Base-by-base conservation (phyloP, 2,888 invertebrate genomes). In the Cryptocephalus moraei region DNA sequence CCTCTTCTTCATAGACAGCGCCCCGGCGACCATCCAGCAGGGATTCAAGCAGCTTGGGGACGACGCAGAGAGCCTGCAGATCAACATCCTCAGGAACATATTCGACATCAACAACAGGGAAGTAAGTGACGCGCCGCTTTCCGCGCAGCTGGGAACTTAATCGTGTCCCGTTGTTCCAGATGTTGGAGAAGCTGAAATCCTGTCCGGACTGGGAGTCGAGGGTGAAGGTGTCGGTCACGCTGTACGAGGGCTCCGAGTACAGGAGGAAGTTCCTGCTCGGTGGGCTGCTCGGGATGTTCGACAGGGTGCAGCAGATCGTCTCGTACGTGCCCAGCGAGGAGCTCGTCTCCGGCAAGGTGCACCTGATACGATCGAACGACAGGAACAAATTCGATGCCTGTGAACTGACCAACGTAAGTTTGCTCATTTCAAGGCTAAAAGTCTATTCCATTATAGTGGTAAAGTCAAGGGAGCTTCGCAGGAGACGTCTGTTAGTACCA, bases 1-100 rank as follows among this genome's bases (percentile, higher is more conserved):
- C 47, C 62, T 88, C 1, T 76, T 85, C 60, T 77, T 93, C 31
- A 73, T 96, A 41, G 95, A 96, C 66, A 92, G 92, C 10, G 77
- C 86, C 0, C 90, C 88, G 0, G 78, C 81, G 33, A 80, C 82
- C 61, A 70, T 89, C 12, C 78, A 80, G 61, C 71, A 74, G 0
- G 58, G 80, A 1, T 60, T 78, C 1, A 71, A 73, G 1, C 71
- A 75, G 62, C 72, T 77, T 2, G 69, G 68, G 4, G 63, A 65
- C 43, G 58, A 56, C 32, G 43, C 49, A 4, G 47, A 39, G 9
- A 59, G 61, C 8, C 55, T 62, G 14, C 78, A 84, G 59, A 76
- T 77, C 58, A 76, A 72, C 50, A 61, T 83, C 1, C 62, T 85
- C 9, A 70, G 76, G 41, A 75, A 77, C 56, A 72, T 79, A 3